Base-by-base conservation (phyloP, 2,797 vertebrate genomes). In the Choloepus didactylus region DNA sequence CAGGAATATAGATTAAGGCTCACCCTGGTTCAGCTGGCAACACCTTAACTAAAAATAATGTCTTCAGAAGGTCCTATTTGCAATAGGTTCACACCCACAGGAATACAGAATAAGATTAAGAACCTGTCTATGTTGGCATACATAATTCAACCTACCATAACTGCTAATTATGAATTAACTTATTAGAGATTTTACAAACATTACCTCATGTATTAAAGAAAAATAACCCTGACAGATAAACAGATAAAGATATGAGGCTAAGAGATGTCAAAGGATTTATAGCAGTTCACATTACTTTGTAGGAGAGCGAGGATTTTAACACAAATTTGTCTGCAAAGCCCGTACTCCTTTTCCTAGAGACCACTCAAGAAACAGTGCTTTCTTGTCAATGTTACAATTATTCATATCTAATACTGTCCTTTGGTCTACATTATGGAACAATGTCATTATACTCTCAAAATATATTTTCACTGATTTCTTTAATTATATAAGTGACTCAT, bases 401-500 rank as follows among this genome's bases (percentile, higher is more conserved):
- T 64, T 79, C 83, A 64, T 66, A 59, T 41, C 16, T 41, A 83
- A 49, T 59, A 41, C 29, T 72, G 16, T 38, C 27, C 27, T 14
- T 60, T 35, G 51, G 9, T 41, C 41, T 73, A 38, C 9, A 76
- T 29, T 77, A n/a, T 19, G 23, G 66, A 87, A 79, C 9, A 51
- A 0, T 91, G 51, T 16, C 21, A 21, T 35, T 72, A 27, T 73
- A 23, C 38, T 41, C 29, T 82, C 18, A 92, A 69, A 44, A 83
- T 72, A 29, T 31, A 46, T 35, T 31, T 35, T 46, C 29, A 21
- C 51, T 84, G 16, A 62, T 82, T 90, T 46, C 19, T 21, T 76
- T 67, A 79, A 46, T 73, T 84, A 56, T 31, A n/a, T 91, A 87
- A 87, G 59, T n/a, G 84, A 93, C 8, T 56, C 41, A 31, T 27